phyloP scores from a whole-genome alignment of 2,888 invertebrate species.

The Leptopilina syphax region DNA sequence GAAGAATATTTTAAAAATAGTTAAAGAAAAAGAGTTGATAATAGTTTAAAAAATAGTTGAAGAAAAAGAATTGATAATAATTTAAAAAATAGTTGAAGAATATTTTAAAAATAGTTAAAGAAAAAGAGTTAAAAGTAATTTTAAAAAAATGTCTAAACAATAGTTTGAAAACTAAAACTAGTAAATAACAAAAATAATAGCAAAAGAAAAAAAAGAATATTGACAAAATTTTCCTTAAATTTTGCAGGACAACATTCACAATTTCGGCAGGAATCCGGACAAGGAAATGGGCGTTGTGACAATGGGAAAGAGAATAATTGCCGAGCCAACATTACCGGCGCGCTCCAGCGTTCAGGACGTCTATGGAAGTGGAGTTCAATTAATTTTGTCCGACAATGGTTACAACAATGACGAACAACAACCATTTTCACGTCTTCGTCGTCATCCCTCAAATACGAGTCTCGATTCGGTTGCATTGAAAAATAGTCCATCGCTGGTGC shows the following conservation, averaged over 20 bases:
- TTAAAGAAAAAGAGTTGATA: no score
- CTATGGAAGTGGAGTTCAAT: slow-evolving; percentile 74
- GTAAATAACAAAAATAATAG: no score
- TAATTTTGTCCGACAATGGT: slow-evolving; percentile 74
- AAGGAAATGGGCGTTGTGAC: slow-evolving; percentile 79
- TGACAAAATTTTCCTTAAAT: neutral
- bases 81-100: no score
- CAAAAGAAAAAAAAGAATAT: neutral
- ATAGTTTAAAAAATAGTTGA: no score
- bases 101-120: no score
- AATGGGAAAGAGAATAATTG: slow-evolving; percentile 65
- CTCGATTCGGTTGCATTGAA: slow-evolving; percentile 76
- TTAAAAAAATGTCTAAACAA: no score
- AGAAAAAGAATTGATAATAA: no score
- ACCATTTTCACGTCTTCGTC: slow-evolving; percentile 62
- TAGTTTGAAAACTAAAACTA: no score
- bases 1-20: no score
- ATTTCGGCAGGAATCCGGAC: slow-evolving; percentile 90
- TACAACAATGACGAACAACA: slow-evolving; percentile 70
- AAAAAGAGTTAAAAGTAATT: no score
- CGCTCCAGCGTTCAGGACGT: slow-evolving; percentile 87
- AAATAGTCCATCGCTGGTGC: slow-evolving; percentile 66
- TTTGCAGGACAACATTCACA: slow-evolving; percentile 86
- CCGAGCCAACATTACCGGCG: slow-evolving; percentile 84
- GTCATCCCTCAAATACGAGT: slow-evolving; percentile 75